These are phyloP conservation scores for Meiosimyza decipiens DNA, from an alignment of 2,888 invertebrate genomes.

Conservation along the genomic window DNA sequence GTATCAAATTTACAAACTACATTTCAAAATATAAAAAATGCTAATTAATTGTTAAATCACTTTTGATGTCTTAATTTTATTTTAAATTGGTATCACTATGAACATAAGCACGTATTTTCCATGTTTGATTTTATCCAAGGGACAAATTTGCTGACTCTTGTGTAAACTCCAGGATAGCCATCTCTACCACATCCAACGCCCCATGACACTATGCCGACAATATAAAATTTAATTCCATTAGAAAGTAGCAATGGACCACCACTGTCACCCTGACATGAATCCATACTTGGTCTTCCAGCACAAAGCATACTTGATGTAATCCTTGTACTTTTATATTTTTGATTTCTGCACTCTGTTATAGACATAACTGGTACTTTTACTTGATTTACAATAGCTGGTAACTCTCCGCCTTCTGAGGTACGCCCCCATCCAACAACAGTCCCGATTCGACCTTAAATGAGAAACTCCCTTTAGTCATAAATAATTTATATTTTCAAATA, in stretches of 20 bases:
- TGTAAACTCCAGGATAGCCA: conserved; percentile 70
- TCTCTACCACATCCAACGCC: conserved; percentile 73
- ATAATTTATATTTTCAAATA: not conserved
- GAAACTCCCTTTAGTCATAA: conserved; percentile 22
- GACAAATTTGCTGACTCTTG: conserved; percentile 67
- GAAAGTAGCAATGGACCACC: conserved; percentile 85
- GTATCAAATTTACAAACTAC: no score
- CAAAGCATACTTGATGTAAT: conserved; percentile 89
- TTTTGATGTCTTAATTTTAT: not conserved
- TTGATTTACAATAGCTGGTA: conserved; percentile 84
- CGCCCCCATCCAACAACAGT: conserved; percentile 90
- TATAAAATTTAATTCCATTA: conserved; percentile 80
- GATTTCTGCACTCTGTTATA: conserved; percentile 80
- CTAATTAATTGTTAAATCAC: no score
- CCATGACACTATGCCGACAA: conserved; percentile 88
- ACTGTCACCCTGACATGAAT: conserved; percentile 91
- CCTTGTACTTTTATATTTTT: conserved; percentile 85
- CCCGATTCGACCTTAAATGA: conserved; percentile 68
- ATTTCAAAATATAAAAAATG: no score
- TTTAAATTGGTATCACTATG: conserved; percentile 47
- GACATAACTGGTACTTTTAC: conserved; percentile 87
- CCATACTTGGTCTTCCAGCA: conserved; percentile 82
- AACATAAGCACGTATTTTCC: conserved; percentile 79
- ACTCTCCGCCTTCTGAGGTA: conserved; percentile 82
- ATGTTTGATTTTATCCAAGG: conserved; percentile 83